Base-by-base conservation (phyloP, 2,888 invertebrate species). In the Ashinkailepas kermadecensis region DNA sequence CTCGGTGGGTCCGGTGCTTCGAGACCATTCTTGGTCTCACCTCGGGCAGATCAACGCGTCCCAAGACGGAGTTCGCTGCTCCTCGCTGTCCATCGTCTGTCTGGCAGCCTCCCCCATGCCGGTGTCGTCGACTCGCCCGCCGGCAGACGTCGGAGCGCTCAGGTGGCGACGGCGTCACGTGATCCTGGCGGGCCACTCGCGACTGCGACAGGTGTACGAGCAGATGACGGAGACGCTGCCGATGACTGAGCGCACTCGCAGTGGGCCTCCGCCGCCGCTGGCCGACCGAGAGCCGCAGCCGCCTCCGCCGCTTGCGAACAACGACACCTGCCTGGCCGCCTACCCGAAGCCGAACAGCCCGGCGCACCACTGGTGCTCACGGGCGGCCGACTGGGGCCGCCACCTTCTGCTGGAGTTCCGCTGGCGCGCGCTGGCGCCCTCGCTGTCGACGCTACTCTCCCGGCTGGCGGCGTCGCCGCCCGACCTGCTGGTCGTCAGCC, bases 331-430 rank as follows among this genome's bases (percentile, higher is more conserved):
- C 13, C 70, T 70, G 70, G 23, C 70, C 15, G 70, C 70, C 12
- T 23, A 25, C 15, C 70, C 39, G 15, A 70, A 70, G 25, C 23
- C 13, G 15, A 7, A 62, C 62, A 18, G 7, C 1, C 70, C 10
- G 70, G 15, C 2, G 25, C 7, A 25, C 15, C 13, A 25, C 25
- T 70, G 70, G 70, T 70, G 70, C 70, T 70, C 70, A 10, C 83
- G 81, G 54, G 83, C 83, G 15, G 84, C 83, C 78, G 83, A 83
- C 80, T 82, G 83, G 81, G 82, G 84, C n/a, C 81, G 70, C 79
- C n/a, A n/a, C n/a, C 83, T 83, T 67, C 80, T 83, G 58, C 83
- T 83, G 11, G 81, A 65, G 57, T 82, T 81, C 82, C 82, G 82
- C 15, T 82, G 81, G 25, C 74, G 74, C 54, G 59, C 21, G 10